phyloP scores from a whole-genome alignment of 2,113 vertebrate genomes.

The Isichthys henryi region DNA sequence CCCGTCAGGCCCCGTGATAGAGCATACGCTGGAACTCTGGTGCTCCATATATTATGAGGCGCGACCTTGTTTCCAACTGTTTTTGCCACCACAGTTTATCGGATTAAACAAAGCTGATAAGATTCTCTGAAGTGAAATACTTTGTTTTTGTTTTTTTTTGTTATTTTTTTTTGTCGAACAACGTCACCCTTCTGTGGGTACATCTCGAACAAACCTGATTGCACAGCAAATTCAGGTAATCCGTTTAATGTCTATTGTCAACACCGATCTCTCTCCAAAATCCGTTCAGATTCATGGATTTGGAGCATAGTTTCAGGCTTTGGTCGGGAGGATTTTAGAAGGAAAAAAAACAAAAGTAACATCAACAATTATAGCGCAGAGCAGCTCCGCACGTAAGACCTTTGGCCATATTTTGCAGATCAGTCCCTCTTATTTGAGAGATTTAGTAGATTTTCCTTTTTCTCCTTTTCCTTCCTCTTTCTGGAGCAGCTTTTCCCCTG shows the following conservation, averaged over 20 bases:
- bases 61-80: constrained; percentile 33
- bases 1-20: neutral
- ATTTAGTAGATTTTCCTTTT: constrained; percentile 3
- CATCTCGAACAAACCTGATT: constrained; percentile 38
- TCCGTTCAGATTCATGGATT: constrained; percentile 38
- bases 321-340: constrained; percentile 8
- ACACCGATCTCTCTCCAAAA: constrained; percentile 35
- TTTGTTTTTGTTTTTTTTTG: constrained; percentile 26
- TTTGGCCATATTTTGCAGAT: constrained; percentile 9
- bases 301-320: constrained; percentile 38
- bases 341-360: constrained; percentile 10
- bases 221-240: constrained; percentile 46
- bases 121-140: constrained; percentile 31
- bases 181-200: constrained; percentile 26
- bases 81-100: constrained; percentile 26
- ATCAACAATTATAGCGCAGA: constrained; percentile 23
- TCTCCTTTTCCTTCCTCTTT: neutral
- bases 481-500: neutral
- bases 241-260: constrained; percentile 47
- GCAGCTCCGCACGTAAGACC: neutral
- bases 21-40: constrained; percentile 16
- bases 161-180: constrained; percentile 26
- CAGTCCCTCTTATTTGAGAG: neutral
- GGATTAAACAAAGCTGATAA: constrained; percentile 42
- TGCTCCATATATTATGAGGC: constrained; percentile 29